Conservation (phyloP, 2,797 vertebrate genomes). For the Lacerta agilis region DNA sequence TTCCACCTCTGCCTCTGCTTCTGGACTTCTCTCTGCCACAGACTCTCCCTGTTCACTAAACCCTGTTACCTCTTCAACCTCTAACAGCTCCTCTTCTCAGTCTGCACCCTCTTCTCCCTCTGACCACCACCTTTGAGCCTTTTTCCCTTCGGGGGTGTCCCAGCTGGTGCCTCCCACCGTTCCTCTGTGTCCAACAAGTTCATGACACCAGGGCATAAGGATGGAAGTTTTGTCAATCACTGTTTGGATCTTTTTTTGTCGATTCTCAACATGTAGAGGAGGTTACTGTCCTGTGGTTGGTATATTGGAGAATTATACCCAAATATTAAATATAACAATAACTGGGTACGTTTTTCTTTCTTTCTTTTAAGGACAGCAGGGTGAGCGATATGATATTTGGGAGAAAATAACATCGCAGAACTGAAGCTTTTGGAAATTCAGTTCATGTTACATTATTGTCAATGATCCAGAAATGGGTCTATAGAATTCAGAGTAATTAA, state of each 20-base stretch:
- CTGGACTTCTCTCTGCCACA: too few relatives aligned
- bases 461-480: conserved; percentile 68
- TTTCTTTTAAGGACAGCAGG: not conserved
- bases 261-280: not conserved
- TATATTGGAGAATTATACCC: not conserved
- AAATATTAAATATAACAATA: not conserved
- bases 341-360: too few relatives aligned
- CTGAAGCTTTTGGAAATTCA: conserved; percentile 9
- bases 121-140: too few relatives aligned
- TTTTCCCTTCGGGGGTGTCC: too few relatives aligned
- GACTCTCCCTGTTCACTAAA: too few relatives aligned
- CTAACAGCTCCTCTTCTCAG: too few relatives aligned
- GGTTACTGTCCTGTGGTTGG: not conserved
- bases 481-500: conserved; percentile 63
- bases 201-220: not conserved
- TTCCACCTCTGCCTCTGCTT: too few relatives aligned
- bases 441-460: conserved; percentile 63
- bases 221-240: too few relatives aligned
- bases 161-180: too few relatives aligned
- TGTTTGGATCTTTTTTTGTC: not conserved
- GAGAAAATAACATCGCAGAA: not conserved
- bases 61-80: too few relatives aligned
- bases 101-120: too few relatives aligned
- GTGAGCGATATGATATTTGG: not conserved
- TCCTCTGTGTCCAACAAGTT: too few relatives aligned